A percentile compares a stretch with the other conserved stretches of the same genome.
Evolutionary conservation across 1,140 invertebrate genomes (phyloP).

Genomic region (Rhynchophorus ferrugineus): DNA sequence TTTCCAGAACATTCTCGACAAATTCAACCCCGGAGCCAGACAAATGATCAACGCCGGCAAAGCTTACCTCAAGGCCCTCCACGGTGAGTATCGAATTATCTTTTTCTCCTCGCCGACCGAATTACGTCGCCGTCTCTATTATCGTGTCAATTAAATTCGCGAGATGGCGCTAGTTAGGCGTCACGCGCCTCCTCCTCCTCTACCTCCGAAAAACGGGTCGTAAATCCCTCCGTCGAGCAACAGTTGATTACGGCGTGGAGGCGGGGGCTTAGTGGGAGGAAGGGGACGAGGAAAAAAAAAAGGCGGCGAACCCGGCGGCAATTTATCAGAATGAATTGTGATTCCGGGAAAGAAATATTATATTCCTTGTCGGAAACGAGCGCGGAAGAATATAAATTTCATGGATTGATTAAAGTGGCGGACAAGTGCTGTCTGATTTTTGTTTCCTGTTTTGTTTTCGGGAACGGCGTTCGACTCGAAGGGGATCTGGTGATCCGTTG

Average conservation of each 20-base stretch:
- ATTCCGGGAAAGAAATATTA: neutral
- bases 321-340: neutral
- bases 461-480: no score
- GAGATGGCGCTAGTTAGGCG: no score
- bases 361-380: neutral
- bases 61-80: conserved; percentile 83
- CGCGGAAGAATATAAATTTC: neutral
- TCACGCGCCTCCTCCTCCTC: no score
- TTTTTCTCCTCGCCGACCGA: no score
- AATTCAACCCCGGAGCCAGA: conserved; percentile 85
- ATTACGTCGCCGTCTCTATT: no score
- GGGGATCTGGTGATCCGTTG: no score
- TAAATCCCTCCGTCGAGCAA: neutral
- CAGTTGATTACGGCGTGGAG: neutral
- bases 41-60: conserved; percentile 89
- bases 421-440: no score
- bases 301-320: neutral
- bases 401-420: neutral
- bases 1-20: conserved; percentile 88
- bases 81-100: conserved; percentile 78
- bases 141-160: no score
- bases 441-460: no score
- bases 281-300: no score
- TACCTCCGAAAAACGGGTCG: no score
- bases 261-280: no score